Percentiles rank a stretch among this genome's conserved stretches.
phyloP scores from a whole-genome alignment of 2,113 vertebrate species.

The Ranitomeya imitator region DNA sequence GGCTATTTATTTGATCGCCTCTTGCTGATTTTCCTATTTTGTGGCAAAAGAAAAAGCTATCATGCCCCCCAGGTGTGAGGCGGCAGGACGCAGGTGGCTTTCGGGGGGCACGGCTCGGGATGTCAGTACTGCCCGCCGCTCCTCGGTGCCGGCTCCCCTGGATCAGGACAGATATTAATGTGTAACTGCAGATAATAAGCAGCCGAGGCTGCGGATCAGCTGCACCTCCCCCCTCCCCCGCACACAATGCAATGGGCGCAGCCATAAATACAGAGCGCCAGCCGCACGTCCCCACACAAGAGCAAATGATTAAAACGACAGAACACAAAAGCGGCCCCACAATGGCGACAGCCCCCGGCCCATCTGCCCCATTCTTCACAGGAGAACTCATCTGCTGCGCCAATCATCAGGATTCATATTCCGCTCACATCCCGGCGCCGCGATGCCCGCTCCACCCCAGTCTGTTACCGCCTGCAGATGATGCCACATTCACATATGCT shows the following conservation, averaged over 20 bases:
- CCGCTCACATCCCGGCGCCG: neutral
- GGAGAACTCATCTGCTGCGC: neutral
- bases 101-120: neutral
- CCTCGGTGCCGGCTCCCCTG: too few relatives aligned
- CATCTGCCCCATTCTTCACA: slow-evolving; percentile 19
- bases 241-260: neutral
- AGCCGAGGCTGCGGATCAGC: neutral
- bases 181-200: neutral
- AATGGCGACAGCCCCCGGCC: neutral
- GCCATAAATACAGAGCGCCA: neutral
- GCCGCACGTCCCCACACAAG: neutral
- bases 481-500: neutral
- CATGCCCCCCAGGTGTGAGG: neutral
- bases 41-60: neutral
- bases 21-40: neutral
- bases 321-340: neutral
- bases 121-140: neutral
- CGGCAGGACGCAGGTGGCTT: too few relatives aligned
- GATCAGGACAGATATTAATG: neutral
- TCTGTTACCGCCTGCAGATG: neutral
- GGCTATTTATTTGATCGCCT: neutral
- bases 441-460: neutral
- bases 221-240: neutral
- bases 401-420: neutral
- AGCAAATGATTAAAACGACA: neutral